Percentiles rank a stretch among this genome's conserved stretches.
Conservation (phyloP, 2,888 invertebrate genomes). For the Drosophila vallismaia region DNA sequence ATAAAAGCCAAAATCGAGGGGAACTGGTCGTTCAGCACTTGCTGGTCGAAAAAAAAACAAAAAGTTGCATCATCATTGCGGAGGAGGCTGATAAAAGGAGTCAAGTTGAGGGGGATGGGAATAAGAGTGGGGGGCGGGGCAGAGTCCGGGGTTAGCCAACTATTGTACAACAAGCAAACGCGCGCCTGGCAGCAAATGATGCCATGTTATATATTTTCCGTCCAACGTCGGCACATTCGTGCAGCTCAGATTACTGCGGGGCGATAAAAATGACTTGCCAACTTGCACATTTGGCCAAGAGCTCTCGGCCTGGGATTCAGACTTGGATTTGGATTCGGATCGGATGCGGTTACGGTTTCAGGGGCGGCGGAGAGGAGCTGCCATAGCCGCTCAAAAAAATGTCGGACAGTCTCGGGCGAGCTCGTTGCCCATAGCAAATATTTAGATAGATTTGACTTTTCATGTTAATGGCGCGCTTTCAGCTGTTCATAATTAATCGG, state of each 20-base stretch:
- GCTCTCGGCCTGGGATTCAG: conserved; percentile 16
- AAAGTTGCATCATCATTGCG: conserved; percentile 69
- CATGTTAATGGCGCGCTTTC: conserved; percentile 79
- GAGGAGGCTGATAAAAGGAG: conserved; percentile 36
- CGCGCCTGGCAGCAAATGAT: conserved; percentile 76
- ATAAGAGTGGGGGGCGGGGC: conserved; percentile 12
- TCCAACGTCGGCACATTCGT: conserved; percentile 64
- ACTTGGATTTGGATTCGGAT: conserved; percentile 7
- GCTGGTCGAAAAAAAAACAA: conserved; percentile 33
- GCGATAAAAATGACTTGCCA: conserved; percentile 78
- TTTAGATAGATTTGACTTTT: conserved; percentile 79
- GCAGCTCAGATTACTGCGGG: conserved; percentile 77
- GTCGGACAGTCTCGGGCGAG: conserved; percentile 36
- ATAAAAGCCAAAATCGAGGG: conserved; percentile 12
- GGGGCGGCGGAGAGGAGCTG: conserved; percentile 9
- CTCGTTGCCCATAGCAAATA: conserved; percentile 68
- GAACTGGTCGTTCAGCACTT: conserved; percentile 63
- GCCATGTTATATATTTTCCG: conserved; percentile 73
- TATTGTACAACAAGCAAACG: conserved; percentile 76
- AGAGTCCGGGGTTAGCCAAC: conserved; percentile 37
- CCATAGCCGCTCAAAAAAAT: conserved; percentile 7
- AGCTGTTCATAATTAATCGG: conserved; percentile 78
- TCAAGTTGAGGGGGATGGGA: conserved; percentile 15
- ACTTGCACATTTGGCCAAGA: conserved; percentile 77
- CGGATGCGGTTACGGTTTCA: conserved; percentile 7